These are phyloP conservation scores for Pangasius krempfi DNA, from an alignment of 2,797 vertebrate species.

Conservation along the genomic window DNA sequence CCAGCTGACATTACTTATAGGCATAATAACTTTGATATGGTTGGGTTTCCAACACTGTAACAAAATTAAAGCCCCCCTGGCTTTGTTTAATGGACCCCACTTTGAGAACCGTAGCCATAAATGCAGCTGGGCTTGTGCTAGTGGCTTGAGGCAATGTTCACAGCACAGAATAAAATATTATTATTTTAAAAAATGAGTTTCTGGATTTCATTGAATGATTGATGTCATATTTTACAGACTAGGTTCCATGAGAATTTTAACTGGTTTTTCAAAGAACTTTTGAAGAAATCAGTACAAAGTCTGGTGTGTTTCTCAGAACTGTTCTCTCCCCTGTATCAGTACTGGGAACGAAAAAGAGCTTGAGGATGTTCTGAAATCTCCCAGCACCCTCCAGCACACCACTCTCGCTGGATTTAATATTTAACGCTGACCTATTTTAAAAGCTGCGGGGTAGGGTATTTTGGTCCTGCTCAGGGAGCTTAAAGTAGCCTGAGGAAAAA, in stretches of 20 bases:
- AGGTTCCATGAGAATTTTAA: not conserved
- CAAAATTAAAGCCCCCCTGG: not conserved
- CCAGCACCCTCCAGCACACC: constrained; percentile 42
- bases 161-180: not conserved
- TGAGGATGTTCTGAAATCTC: constrained; percentile 34
- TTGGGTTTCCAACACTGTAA: not conserved
- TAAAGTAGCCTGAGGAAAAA: constrained; percentile 29
- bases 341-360: constrained; percentile 16
- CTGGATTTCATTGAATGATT: not conserved
- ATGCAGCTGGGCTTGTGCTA: not conserved
- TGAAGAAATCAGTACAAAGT: constrained; percentile 19
- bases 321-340: constrained; percentile 22
- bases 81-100: not conserved
- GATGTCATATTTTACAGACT: not conserved
- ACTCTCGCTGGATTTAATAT: constrained; percentile 55
- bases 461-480: constrained; percentile 44
- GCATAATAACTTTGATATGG: not conserved
- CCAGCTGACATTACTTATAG: not conserved
- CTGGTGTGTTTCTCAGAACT: constrained; percentile 20
- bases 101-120: not conserved
- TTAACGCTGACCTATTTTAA: constrained; percentile 61
- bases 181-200: not conserved
- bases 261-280: not conserved
- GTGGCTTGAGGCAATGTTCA: too few species aligned
- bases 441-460: constrained; percentile 48